Base-by-base conservation (phyloP, 2,888 invertebrate species). In the Stenotaenia linearis region DNA sequence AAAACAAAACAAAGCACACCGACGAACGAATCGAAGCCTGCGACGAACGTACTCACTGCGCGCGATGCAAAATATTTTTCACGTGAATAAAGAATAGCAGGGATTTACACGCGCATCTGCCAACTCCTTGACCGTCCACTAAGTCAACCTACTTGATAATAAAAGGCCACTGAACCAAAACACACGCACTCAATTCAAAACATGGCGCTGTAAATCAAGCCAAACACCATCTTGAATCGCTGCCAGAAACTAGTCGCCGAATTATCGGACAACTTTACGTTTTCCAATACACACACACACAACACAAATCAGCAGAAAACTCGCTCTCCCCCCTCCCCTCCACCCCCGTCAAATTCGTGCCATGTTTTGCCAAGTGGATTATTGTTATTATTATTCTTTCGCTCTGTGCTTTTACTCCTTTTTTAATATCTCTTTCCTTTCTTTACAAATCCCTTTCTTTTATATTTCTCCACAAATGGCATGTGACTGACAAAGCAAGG, bases 301-400 rank as follows among this genome's bases (percentile, higher is more conserved):
- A 69, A 69, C 69, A 69, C 69, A 69, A 69, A 69, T 69, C 69
- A 69, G 69, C 69, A 69, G 12, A 69, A 69, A 69, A 69, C 69
- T 69, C 69, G 69, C n/a, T 69, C 69, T 10, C 69, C 28, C n/a
- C 7, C 21, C 1, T n/a, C 45, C 45, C n/a, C 50, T 7, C 5
- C 50, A 18, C n/a, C 50, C 50, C 69, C 69, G 28, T 69, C 69
- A 69, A 69, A 69, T 18, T 50, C 50, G 18, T 50, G 50, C 25
- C 69, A 69, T 69, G 69, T 69, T 69, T 69, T 69, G 25, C 69
- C 69, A 69, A 69, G 15, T 69, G 69, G 25, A 69, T 69, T 69
- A 69, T n/a, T n/a, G n/a, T 56, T 56, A 56, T 69, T 69, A 23
- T 69, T 69, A 50, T 50, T 50, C 50, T 50, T 18, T 50, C 50